A percentile compares a stretch with the other conserved stretches of the same genome.
Conservation (phyloP, 37 sponge, comb jelly and placozoan genomes). For the Oscarella lobularis region DNA sequence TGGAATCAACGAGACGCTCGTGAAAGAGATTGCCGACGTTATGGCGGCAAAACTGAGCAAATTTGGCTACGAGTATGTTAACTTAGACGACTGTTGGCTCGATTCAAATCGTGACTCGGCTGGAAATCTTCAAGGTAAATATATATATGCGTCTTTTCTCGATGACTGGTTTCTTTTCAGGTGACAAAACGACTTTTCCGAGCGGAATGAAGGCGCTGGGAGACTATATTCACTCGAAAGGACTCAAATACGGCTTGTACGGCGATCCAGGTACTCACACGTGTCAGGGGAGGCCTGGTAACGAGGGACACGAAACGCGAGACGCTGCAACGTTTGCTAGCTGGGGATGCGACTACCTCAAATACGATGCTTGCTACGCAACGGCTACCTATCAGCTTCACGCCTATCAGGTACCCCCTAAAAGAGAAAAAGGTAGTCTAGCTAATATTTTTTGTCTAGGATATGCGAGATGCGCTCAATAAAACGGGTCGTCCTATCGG, state of each 20-base stretch:
- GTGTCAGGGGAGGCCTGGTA: conserved; percentile 15
- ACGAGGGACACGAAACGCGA: conserved; percentile 37
- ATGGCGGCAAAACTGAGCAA: conserved; percentile 10
- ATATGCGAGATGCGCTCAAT: conserved; percentile 66
- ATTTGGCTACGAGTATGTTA: conserved; percentile 63
- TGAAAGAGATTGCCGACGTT: conserved; percentile 5
- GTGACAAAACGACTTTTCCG: conserved; percentile 7
- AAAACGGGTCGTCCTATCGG: conserved; percentile 52
- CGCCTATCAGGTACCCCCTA: not conserved
- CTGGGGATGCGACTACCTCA: conserved; percentile 66
- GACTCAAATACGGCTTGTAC: conserved; percentile 20
- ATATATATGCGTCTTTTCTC: conserved; percentile 45
- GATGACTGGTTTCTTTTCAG: conserved; percentile 8
- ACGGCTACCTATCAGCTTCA: not conserved
- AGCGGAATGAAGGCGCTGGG: conserved; percentile 38
- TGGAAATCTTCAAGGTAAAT: not conserved
- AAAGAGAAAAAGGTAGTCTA: not conserved
- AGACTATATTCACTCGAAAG: conserved; percentile 45
- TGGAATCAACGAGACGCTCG: conserved; percentile 3
- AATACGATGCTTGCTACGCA: conserved; percentile 63
- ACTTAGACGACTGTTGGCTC: conserved; percentile 81
- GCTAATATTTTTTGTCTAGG: not conserved
- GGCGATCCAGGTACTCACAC: conserved; percentile 9
- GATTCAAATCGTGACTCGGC: not conserved
- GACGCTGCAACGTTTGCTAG: conserved; percentile 60